phyloP scores from a whole-genome alignment of 2,797 vertebrate species.

The Catamblyrhynchus diadema region DNA sequence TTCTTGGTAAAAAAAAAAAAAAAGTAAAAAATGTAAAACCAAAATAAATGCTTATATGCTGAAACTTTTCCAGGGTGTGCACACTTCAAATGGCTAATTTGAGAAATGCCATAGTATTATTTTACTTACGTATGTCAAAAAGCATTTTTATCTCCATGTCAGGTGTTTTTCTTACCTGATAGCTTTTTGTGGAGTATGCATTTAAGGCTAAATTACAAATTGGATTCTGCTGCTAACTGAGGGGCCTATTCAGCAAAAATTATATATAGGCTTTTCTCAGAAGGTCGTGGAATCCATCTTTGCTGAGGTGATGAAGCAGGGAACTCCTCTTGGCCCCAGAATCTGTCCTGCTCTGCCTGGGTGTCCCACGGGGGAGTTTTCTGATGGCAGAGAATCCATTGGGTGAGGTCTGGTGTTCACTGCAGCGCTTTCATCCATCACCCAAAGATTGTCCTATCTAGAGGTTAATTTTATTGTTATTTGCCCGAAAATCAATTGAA shows the following conservation, averaged over 20 bases:
- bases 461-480: constrained; percentile 24
- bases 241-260: constrained; percentile 66
- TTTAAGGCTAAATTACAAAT: constrained; percentile 75
- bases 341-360: neutral
- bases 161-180: constrained; percentile 56
- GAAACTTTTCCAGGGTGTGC: neutral
- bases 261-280: constrained; percentile 48
- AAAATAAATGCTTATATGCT: constrained; percentile 24
- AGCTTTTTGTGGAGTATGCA: constrained; percentile 63
- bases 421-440: neutral
- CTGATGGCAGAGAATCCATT: neutral
- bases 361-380: neutral
- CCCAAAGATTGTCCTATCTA: neutral
- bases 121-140: constrained; percentile 74
- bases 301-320: constrained; percentile 24
- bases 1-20: neutral
- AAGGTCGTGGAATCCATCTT: constrained; percentile 52
- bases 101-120: constrained; percentile 70
- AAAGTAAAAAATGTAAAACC: neutral
- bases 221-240: constrained; percentile 73
- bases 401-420: neutral
- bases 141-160: constrained; percentile 66
- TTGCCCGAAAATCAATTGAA: constrained; percentile 43
- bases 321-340: constrained; percentile 52
- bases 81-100: constrained; percentile 52